phyloP scores from a whole-genome alignment of 1,140 invertebrate genomes.

The Brachystomella parvula region DNA sequence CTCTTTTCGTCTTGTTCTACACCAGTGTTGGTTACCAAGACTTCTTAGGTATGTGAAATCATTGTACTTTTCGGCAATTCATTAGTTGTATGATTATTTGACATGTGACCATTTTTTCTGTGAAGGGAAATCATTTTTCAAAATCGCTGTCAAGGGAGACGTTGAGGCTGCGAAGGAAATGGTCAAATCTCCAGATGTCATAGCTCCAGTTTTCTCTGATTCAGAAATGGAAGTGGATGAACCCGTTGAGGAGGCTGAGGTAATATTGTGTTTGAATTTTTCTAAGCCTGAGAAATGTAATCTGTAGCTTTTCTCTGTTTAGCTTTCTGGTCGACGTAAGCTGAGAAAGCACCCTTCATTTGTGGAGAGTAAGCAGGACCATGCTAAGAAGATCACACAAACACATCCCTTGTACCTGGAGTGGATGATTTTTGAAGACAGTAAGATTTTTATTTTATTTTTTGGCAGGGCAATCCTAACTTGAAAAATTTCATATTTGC shows the following conservation, averaged over 20 bases:
- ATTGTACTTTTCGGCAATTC: not conserved
- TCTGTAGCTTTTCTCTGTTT: not conserved
- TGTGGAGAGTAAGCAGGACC: constrained; percentile 48
- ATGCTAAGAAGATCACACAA: constrained; percentile 58
- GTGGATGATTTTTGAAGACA: constrained; percentile 47
- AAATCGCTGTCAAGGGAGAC: constrained; percentile 62
- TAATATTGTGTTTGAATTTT: not conserved
- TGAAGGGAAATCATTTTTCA: constrained; percentile 39
- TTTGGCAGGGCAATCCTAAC: too few species aligned
- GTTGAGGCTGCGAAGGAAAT: constrained; percentile 67
- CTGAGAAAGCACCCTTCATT: constrained; percentile 30
- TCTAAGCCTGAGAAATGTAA: not conserved
- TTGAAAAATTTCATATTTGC: too few species aligned
- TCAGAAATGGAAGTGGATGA: constrained; percentile 46
- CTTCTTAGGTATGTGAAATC: constrained; percentile 15
- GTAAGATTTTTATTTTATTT: too few species aligned
- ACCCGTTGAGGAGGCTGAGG: not conserved
- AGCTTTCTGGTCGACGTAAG: constrained; percentile 19
- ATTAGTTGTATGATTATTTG: not conserved
- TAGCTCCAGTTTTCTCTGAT: constrained; percentile 45
- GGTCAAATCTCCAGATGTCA: constrained; percentile 51
- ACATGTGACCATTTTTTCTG: not conserved
- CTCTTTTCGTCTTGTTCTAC: constrained; percentile 80
- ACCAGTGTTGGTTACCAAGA: constrained; percentile 75
- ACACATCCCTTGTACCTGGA: constrained; percentile 64